Evolutionary conservation across 1,140 invertebrate genomes (phyloP).

Genomic region (Tetragnatha versicolor): DNA sequence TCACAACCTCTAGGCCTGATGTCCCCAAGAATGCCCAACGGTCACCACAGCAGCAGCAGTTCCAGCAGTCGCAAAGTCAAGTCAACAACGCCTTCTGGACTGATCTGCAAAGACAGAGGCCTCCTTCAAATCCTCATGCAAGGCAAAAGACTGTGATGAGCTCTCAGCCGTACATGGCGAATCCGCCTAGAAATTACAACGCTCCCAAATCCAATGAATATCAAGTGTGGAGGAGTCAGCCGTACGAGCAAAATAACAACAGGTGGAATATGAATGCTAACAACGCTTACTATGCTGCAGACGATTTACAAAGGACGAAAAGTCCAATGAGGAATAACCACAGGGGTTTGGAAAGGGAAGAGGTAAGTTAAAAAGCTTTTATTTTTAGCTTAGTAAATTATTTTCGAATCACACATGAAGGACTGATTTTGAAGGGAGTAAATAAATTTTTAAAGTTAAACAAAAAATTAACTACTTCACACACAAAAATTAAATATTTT

Average conservation of each 20-base stretch:
- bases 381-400: too few species aligned
- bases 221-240: constrained; percentile 21
- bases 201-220: neutral
- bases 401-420: too few species aligned
- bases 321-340: neutral
- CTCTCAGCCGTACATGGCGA: constrained; percentile 4
- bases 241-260: neutral
- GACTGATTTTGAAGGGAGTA: too few species aligned
- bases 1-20: constrained; percentile 24
- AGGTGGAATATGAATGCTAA: constrained; percentile 23
- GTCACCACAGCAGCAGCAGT: constrained; percentile 4
- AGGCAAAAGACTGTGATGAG: neutral
- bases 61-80: constrained; percentile 36
- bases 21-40: neutral
- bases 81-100: constrained; percentile 33
- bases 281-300: neutral
- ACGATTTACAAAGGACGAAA: constrained; percentile 16
- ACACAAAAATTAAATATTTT: too few species aligned
- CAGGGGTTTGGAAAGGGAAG: constrained; percentile 3
- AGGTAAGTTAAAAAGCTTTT: constrained; percentile 12
- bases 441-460: too few species aligned
- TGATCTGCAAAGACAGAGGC: constrained; percentile 25
- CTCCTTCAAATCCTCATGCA: neutral
- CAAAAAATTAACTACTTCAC: too few species aligned
- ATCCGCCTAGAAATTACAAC: constrained; percentile 26